phyloP scores from a whole-genome alignment of 2,113 vertebrate genomes.

The Shinisaurus crocodilurus region DNA sequence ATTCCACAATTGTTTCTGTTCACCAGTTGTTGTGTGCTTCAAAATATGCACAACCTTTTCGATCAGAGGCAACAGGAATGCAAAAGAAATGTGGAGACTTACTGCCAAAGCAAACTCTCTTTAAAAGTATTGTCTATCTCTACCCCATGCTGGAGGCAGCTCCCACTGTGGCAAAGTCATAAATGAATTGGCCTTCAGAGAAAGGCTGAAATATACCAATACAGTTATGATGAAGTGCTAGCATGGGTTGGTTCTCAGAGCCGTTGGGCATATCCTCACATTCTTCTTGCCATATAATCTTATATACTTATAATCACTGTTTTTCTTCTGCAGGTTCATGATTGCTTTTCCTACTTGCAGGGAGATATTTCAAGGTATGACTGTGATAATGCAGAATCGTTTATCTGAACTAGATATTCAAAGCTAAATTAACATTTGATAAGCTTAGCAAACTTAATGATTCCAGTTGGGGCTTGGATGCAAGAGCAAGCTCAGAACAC shows the following conservation, averaged over 20 bases:
- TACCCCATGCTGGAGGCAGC: neutral
- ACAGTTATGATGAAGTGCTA: neutral
- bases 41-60: neutral
- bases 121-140: neutral
- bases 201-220: neutral
- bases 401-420: neutral
- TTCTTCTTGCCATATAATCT: neutral
- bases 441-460: neutral
- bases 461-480: neutral
- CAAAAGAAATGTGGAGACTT: neutral
- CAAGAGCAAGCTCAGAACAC: neutral
- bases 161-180: neutral
- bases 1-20: neutral
- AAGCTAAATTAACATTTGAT: neutral
- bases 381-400: neutral
- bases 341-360: slow-evolving; percentile 12
- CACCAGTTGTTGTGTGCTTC: neutral
- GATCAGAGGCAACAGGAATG: neutral
- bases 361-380: neutral
- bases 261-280: neutral
- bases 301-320: neutral
- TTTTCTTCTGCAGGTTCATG: neutral
- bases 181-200: neutral
- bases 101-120: neutral
- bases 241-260: neutral